Evolutionary conservation across 2,797 vertebrate genomes (phyloP).

Genomic region (Accipiter fasciatus): DNA sequence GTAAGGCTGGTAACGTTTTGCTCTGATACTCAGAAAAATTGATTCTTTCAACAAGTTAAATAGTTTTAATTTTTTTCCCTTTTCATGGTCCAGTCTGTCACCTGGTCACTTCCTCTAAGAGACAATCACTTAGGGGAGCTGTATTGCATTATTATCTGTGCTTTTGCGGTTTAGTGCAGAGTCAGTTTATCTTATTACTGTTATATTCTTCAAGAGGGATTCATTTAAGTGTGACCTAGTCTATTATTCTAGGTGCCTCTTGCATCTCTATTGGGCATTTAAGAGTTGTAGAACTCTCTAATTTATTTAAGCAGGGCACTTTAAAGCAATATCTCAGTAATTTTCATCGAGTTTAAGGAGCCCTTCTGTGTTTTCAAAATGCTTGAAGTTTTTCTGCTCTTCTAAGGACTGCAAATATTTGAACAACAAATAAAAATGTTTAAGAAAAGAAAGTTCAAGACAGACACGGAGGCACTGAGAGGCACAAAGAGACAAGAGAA

Average conservation of each 20-base stretch:
- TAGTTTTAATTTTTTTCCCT: conserved; percentile 55
- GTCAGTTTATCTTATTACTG: conserved; percentile 63
- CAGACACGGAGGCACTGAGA: not conserved
- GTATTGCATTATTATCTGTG: conserved; percentile 37
- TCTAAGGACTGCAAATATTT: conserved; percentile 70
- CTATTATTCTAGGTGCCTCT: conserved; percentile 67
- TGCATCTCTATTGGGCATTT: conserved; percentile 63
- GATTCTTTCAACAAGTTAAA: conserved; percentile 69
- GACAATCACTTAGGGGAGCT: conserved; percentile 40
- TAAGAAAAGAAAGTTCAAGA: conserved; percentile 4
- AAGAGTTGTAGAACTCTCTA: conserved; percentile 74
- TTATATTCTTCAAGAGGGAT: conserved; percentile 68
- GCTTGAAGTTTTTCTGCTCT: conserved; percentile 64
- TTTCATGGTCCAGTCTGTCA: conserved; percentile 53
- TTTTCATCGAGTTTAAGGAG: conserved; percentile 68
- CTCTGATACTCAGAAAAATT: conserved; percentile 69
- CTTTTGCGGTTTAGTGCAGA: conserved; percentile 54
- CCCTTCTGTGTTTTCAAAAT: conserved; percentile 68
- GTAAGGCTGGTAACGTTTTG: conserved; percentile 51
- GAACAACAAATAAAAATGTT: conserved; percentile 53
- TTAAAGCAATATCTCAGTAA: conserved; percentile 60
- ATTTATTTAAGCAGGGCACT: conserved; percentile 73
- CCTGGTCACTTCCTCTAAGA: conserved; percentile 66
- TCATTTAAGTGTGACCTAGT: conserved; percentile 76
- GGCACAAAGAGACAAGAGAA: not conserved